phyloP scores from a whole-genome alignment of 2,888 invertebrate genomes.

The Galerucella calmariensis region DNA sequence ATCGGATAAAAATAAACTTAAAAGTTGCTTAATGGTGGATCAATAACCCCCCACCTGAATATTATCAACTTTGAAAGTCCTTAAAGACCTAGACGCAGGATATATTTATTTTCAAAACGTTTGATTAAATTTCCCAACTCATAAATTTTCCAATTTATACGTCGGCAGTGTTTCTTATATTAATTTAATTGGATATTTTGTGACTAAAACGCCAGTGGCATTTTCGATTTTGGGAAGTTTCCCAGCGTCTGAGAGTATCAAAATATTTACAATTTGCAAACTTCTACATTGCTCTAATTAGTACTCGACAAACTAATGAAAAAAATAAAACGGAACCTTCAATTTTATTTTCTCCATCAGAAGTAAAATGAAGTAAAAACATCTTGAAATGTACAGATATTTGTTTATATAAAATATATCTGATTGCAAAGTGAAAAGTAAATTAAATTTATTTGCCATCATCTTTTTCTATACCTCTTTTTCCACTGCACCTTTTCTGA shows the following conservation, averaged over 20 bases:
- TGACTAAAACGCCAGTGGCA: neutral
- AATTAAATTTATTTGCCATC: no score
- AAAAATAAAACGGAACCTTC: no score
- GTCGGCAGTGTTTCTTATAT: neutral
- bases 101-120: neutral
- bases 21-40: constrained; percentile 21
- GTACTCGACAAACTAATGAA: neutral
- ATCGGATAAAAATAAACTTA: constrained; percentile 1
- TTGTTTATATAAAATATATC: no score
- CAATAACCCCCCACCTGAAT: constrained; percentile 26
- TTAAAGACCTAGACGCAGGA: no score
- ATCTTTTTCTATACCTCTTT: no score
- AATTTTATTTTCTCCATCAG: no score
- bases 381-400: no score
- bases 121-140: neutral
- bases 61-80: neutral
- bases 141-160: neutral
- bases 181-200: neutral
- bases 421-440: no score
- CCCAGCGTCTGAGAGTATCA: constrained; percentile 1
- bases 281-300: neutral
- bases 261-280: neutral
- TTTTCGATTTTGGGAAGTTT: neutral
- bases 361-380: no score
- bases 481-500: no score